Base-by-base conservation (phyloP, 30 jellyfish, hydroid and myxozoan species). In the Catostylus mosaicus region DNA sequence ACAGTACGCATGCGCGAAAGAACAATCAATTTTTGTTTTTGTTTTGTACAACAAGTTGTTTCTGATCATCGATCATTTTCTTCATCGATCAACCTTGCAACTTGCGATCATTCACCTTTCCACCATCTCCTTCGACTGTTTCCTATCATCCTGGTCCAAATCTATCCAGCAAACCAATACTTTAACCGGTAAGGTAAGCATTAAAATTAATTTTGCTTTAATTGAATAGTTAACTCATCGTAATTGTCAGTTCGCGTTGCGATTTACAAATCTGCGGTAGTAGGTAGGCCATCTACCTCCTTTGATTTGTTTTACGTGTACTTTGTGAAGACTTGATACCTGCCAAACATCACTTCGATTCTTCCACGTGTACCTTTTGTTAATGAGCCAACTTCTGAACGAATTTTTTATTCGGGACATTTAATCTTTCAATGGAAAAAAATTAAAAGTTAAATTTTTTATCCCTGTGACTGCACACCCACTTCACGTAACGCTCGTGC, bases 71-170 rank as follows among this genome's bases (percentile, higher is more conserved):
- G 71, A 59, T 59, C 71, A 59, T 26, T 24, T 3, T 59, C 71
- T 27, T 59, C 71, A 59, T 59, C 71, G 71, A 59, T 59, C 71
- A 59, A 59, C 36, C n/a, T 59, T 9, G 71, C n/a, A 26, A 23
- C 80, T 37, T 9, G 63, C 61, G 85, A 74, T 74, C 74, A 43
- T 33, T 30, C 90, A 65, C 90, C 90, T 45, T 20, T 34, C 83
- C 90, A 65, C 84, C 90, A 65, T 84, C 90, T 30, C 52, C 63
- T 78, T 38, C 60, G 54, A 71, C 84, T 30, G 90, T 26, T 78
- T 80, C 76, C 61, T 19, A 65, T 50, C 31, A 36, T 18, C 82
- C 73, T 80, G 82, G 90, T 45, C 84, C 90, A 66, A 51, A 46
- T 34, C 61, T 31, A 64, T 84, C 90, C 90, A 80, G 90, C 71